Base-by-base conservation (phyloP, 1,140 invertebrate genomes). In the Sitodiplosis mosellana region DNA sequence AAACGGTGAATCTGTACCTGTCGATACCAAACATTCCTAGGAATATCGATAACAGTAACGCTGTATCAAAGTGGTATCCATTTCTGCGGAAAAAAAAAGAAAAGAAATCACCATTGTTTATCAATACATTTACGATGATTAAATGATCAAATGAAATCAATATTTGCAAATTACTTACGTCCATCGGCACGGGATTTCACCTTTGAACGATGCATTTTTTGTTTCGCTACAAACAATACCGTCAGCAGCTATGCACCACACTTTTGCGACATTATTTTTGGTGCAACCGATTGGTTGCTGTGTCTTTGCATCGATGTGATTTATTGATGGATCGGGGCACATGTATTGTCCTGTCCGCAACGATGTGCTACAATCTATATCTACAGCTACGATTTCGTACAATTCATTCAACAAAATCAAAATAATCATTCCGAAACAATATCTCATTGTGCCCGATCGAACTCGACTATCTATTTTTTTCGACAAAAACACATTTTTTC, bases 21-120 rank as follows among this genome's bases (percentile, higher is more conserved):
- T 98, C 94, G 14, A 87, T 75, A n/a, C 94, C 94, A 71, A 98
- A 92, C 86, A 94, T 93, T 21, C 92, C 92, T 41, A 89, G 67
- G 59, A 98, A 98, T 41, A 98, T 83, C 2, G 93, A 97, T 0
- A 99, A 69, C 14, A 98, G 61, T 44, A 98, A 63, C 0, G 93
- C 80, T 41, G 86, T 91, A 63, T 95, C 88, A 66, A 93, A 85
- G 1, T 83, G 86, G 61, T 93, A 91, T 44, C 89, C 89, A 75
- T 92, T 94, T 44, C 87, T 92, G 65, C 50, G 78, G 72, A 54
- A 52, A 47, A 48, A 49, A 44, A 47, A 44, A 34, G 17, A 12
- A 18, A 27, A 48, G 51, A 19, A 48, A 21, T 38, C 10, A 46
- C 14, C 38, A 21, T 45, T 17, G 14, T 5, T 18, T 45, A n/a